These are phyloP conservation scores for Mesocentrotus franciscanus DNA, from an alignment of 53 echinoderm and acorn worm species.

Conservation along the genomic window DNA sequence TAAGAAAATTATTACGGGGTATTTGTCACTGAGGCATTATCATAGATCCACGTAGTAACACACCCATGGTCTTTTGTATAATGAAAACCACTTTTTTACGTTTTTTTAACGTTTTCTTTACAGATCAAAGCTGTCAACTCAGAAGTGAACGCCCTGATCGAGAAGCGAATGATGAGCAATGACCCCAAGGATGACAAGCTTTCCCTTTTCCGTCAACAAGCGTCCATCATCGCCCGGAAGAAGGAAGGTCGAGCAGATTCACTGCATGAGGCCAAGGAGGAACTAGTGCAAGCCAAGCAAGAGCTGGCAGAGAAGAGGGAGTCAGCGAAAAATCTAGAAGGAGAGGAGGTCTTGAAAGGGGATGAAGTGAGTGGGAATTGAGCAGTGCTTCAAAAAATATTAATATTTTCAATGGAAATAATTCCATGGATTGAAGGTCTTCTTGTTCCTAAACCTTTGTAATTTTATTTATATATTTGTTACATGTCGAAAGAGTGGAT, in stretches of 20 bases:
- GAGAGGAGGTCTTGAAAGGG: constrained; percentile 96
- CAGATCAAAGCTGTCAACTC: constrained; percentile 87
- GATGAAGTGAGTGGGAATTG: constrained; percentile 82
- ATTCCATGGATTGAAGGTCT: too few species aligned
- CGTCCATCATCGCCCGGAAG: constrained; percentile 97
- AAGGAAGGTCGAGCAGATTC: constrained; percentile 93
- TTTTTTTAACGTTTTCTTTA: background rate
- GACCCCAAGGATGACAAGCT: constrained; percentile 99
- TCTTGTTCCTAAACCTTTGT: too few species aligned
- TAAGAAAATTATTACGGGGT: too few species aligned
- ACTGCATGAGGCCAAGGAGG: constrained; percentile 88
- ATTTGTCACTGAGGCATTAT: too few species aligned
- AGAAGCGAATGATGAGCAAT: constrained; percentile 98
- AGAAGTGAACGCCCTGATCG: constrained; percentile 89
- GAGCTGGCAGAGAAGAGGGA: constrained; percentile 91
- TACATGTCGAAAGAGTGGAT: too few species aligned
- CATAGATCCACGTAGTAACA: too few species aligned
- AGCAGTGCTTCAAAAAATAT: too few species aligned
- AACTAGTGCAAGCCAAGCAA: constrained; percentile 74
- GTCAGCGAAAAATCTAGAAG: constrained; percentile 80
- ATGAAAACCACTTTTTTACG: background rate
- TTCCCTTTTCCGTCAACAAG: constrained; percentile 96
- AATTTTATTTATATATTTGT: too few species aligned
- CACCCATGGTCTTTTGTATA: background rate
- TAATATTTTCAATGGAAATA: too few species aligned